Conservation (phyloP, 2,888 invertebrate species). For the Orthosia cruda region DNA sequence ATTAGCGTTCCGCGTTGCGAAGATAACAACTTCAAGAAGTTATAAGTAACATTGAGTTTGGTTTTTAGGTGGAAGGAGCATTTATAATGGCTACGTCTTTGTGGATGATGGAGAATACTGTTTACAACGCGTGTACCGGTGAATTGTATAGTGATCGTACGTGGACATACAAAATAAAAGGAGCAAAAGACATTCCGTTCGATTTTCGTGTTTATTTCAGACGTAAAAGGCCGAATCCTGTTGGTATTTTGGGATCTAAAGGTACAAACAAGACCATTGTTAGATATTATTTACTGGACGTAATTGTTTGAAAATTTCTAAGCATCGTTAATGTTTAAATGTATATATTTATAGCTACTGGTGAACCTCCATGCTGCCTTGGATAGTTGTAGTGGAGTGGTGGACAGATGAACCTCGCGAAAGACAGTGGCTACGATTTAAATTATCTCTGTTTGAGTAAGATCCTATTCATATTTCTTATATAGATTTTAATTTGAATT, state of each 20-base stretch:
- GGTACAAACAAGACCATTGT: conserved; percentile 59
- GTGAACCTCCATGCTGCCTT: conserved; percentile 76
- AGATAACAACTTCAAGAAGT: no score
- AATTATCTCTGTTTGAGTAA: conserved; percentile 72
- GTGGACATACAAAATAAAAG: conserved; percentile 79
- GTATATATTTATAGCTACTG: conserved; percentile 66
- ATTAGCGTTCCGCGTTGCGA: background rate
- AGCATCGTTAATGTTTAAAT: background rate
- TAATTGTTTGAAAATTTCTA: conserved; percentile 5
- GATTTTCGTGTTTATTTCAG: conserved; percentile 77
- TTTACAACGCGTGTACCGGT: conserved; percentile 72
- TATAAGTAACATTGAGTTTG: background rate
- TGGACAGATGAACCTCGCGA: conserved; percentile 72
- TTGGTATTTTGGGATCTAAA: conserved; percentile 80
- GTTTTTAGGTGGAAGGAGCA: conserved; percentile 92
- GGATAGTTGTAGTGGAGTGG: conserved; percentile 74
- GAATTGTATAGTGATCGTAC: conserved; percentile 76
- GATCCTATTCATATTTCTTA: conserved; percentile 35
- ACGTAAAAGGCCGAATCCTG: conserved; percentile 73
- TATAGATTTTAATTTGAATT: no score
- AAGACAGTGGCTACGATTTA: conserved; percentile 71
- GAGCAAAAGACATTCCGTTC: conserved; percentile 78
- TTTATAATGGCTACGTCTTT: conserved; percentile 86
- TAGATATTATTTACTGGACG: no score
- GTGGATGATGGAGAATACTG: conserved; percentile 75